These are phyloP conservation scores for Cryptus armator DNA, from an alignment of 2,888 invertebrate genomes.

Conservation along the genomic window DNA sequence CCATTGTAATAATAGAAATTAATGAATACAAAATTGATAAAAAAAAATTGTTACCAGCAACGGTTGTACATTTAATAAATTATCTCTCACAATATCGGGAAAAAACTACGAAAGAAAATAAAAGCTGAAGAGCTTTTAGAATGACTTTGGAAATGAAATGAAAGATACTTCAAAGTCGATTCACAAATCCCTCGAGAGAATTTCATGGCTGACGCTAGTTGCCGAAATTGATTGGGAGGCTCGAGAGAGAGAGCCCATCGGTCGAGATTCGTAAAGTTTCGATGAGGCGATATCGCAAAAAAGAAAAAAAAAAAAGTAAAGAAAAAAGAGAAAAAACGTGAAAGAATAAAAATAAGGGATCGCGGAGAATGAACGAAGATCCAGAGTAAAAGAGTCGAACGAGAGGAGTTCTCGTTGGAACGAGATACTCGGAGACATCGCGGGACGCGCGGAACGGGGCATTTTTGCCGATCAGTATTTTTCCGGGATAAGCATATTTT, in stretches of 20 bases:
- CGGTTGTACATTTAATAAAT: too few species aligned
- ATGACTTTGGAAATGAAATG: neutral
- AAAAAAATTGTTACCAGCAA: too few species aligned
- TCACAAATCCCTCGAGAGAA: neutral
- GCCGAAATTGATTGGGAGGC: conserved; percentile 73
- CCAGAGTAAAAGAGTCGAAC: conserved; percentile 22
- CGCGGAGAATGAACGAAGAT: conserved; percentile 25
- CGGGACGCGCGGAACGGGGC: neutral
- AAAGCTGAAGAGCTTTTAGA: neutral
- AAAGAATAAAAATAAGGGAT: neutral
- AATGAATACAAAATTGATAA: too few species aligned
- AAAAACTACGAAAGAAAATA: neutral
- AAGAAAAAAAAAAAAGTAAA: neutral
- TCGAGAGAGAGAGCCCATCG: conserved; percentile 64
- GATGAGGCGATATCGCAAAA: conserved; percentile 68
- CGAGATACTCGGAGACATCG: conserved; percentile 16
- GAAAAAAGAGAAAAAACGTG: neutral
- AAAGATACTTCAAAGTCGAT: neutral
- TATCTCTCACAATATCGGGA: too few species aligned
- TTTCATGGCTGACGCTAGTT: neutral
- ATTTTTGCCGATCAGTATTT: conserved; percentile 73
- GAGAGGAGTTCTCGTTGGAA: conserved; percentile 8
- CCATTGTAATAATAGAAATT: too few species aligned
- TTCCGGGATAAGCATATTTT: conserved; percentile 79
- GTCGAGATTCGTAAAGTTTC: conserved; percentile 63